Evolutionary conservation across 2,888 invertebrate species (phyloP).

Genomic region (Drosophila leonis): DNA sequence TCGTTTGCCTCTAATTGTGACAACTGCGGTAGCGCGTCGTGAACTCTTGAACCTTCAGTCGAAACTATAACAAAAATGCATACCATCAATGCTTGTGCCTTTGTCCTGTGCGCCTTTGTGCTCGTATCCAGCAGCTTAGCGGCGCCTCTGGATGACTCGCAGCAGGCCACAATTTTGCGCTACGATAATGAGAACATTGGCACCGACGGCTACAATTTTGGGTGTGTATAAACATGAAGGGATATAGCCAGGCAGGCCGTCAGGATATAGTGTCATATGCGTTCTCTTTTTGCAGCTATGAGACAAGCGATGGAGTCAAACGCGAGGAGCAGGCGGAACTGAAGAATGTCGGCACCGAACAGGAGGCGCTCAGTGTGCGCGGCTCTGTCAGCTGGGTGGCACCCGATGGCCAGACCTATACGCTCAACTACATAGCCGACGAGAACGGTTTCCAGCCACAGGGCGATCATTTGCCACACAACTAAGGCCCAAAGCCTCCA

Average conservation of each 20-base stretch:
- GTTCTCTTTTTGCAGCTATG: conserved; percentile 70
- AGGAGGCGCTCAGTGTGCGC: conserved; percentile 85
- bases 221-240: conserved; percentile 56
- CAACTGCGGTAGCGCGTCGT: conserved; percentile 55
- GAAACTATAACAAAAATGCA: conserved; percentile 63
- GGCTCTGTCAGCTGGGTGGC: conserved; percentile 85
- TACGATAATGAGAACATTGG: conserved; percentile 87
- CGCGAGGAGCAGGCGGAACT: conserved; percentile 85
- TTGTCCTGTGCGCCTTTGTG: conserved; percentile 69
- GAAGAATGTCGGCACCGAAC: conserved; percentile 85
- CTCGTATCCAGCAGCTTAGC: conserved; percentile 60
- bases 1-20: conserved; percentile 67
- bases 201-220: conserved; percentile 79
- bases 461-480: conserved; percentile 82
- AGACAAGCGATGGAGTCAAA: conserved; percentile 86
- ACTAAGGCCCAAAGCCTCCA: conserved; percentile 24
- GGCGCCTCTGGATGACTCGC: conserved; percentile 76
- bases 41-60: conserved; percentile 6
- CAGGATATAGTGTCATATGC: neutral
- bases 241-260: neutral
- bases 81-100: conserved; percentile 55
- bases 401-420: conserved; percentile 86
- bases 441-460: conserved; percentile 87
- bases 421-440: conserved; percentile 86
- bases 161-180: conserved; percentile 87